Evolutionary conservation across 2,113 vertebrate genomes (phyloP), one percentile per base, ranked within the genome.

Genomic region (Melanerpes formicivorus): DNA sequence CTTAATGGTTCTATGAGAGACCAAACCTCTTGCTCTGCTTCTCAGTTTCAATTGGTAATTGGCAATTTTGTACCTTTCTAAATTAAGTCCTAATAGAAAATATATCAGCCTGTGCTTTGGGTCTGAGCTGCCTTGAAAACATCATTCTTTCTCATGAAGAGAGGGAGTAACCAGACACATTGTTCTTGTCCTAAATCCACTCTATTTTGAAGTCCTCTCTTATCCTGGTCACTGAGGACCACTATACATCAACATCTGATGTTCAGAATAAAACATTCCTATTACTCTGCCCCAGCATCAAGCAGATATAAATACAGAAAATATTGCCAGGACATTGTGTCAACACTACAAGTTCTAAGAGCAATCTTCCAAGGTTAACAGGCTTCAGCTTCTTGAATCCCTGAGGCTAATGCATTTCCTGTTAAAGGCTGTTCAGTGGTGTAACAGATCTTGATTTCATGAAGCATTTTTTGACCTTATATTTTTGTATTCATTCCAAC

Each of bases 31-130:
- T 1, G 0, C 6, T 6, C 4, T 56, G 6, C 18, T 58, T 52
- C 48, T 60, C 23, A 40, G 42, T 71, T 75, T 74, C 0, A 0
- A 60, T 11, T 14, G 26, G 9, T 11, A 64, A 26, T 11, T 64
- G 59, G n/a, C 55, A 75, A 64, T 50, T 29, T 32, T 71, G 19
- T 4, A 7, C 34, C 18, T 55, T n/a, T 89, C 65, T 1, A 17
- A 32, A 40, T 40, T 40, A 82, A 60, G 44, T 23, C 8, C 30
- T 32, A 37, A 10, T 1, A 54, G 62, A 76, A 71, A 91, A 71
- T 44, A 8, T 11, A 63, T 48, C 52, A 30, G 8, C 11, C 32
- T 72, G 14, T 52, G 15, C 37, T 87, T 71, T 48, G 55, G n/a
- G 22, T 14, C 37, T 50, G 46, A 63, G 10, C n/a, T 59, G 26